Evolutionary conservation across 2,888 invertebrate genomes (phyloP).

Genomic region (Drosophila peninsularis): DNA sequence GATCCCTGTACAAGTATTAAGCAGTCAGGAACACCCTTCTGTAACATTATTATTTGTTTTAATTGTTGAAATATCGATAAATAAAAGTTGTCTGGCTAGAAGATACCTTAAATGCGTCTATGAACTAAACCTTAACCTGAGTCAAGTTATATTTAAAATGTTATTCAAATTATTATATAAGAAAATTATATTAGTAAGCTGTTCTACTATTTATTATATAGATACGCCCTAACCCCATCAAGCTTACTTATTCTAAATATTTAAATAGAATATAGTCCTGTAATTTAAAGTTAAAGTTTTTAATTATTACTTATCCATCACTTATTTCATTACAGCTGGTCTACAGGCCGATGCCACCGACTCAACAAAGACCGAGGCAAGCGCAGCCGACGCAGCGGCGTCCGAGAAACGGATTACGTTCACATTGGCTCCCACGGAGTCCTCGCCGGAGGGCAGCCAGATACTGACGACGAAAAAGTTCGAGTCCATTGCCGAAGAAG

Average conservation of each 20-base stretch:
- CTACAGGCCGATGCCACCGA: slow-evolving; percentile 69
- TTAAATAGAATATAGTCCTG: background rate
- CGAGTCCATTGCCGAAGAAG: slow-evolving; percentile 82
- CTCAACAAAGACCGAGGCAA: slow-evolving; percentile 29
- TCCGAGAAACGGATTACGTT: slow-evolving; percentile 82
- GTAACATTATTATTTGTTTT: too few relatives aligned
- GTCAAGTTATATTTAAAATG: background rate
- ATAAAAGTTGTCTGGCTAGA: too few relatives aligned
- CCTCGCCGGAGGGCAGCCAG: slow-evolving; percentile 82
- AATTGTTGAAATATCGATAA: too few relatives aligned
- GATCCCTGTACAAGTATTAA: background rate
- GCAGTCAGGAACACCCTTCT: background rate
- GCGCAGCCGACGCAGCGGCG: slow-evolving; percentile 12
- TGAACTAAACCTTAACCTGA: too few relatives aligned
- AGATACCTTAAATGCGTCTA: background rate
- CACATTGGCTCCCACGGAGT: slow-evolving; percentile 77
- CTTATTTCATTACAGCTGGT: slow-evolving; percentile 45
- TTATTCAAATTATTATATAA: too few relatives aligned
- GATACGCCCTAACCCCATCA: too few relatives aligned
- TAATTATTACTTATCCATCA: background rate
- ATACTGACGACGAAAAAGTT: slow-evolving; percentile 80
- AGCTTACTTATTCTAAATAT: too few relatives aligned
- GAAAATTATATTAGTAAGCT: too few relatives aligned
- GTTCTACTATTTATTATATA: too few relatives aligned
- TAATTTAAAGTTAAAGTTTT: background rate